Base-by-base conservation (phyloP, 2,888 invertebrate species). In the Volucella zonaria region DNA sequence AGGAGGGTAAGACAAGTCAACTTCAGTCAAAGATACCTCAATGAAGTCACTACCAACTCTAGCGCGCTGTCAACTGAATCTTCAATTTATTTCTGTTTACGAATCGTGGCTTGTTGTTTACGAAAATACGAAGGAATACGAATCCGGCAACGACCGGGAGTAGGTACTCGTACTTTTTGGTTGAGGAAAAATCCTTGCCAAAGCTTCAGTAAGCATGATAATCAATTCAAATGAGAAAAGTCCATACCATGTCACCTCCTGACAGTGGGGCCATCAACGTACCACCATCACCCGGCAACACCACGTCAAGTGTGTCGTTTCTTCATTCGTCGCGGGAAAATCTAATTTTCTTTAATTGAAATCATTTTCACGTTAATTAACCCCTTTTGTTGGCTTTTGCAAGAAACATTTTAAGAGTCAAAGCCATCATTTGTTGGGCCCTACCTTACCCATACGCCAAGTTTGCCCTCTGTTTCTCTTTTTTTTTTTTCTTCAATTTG, bases 301-400 rank as follows among this genome's bases (percentile, higher is more conserved):
- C 10, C 12, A 58, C 42, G 42, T 73, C 61, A 78, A 78, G 58
- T 70, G 52, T 67, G 54, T 59, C 81, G 54, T 77, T 75, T 67
- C 43, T 49, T 59, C 76, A 86, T 64, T 73, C 73, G 56, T 76
- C 64, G 74, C 83, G 86, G 81, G 86, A 86, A 87, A 88, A 88
- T 88, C 86, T 82, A 87, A 87, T 88, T 88, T 86, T 76, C 83
- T 82, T 87, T 88, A 88, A 88, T 88, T 88, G 87, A 88, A 88
- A 87, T 88, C 86, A 87, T 87, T 87, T 87, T 87, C 88, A 86
- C 87, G 86, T 87, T 88, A 88, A 88, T 88, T 88, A 88, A 88
- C 88, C 88, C 86, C 87, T 80, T 83, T 71, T 67, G 83, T 75
- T 70, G 71, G 52, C 66, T 75, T 71, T 75, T 38, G 54, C 43